Conservation (phyloP, 2,113 vertebrate species). For the Halichoeres trimaculatus region DNA sequence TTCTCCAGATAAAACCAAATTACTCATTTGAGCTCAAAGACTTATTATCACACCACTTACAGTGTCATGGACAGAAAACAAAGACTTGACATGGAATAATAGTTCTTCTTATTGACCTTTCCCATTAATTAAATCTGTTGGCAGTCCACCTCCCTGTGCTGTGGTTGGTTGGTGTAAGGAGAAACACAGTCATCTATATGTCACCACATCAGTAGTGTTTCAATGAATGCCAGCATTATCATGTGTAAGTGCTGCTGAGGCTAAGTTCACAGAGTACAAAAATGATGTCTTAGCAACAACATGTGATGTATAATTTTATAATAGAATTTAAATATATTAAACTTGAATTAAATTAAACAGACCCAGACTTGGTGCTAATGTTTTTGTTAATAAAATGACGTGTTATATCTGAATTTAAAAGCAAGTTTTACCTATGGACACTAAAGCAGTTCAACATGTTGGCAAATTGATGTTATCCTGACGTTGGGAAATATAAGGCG, state of each 20-base stretch:
- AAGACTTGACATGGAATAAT: conserved; percentile 9
- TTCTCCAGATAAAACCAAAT: conserved; percentile 25
- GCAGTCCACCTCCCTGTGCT: neutral
- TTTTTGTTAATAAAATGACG: conserved; percentile 2
- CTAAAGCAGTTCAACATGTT: neutral
- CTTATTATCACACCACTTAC: conserved; percentile 17
- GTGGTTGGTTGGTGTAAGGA: conserved; percentile 3
- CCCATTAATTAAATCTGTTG: conserved; percentile 7
- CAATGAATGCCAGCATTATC: neutral
- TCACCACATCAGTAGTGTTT: neutral
- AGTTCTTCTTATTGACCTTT: conserved; percentile 36
- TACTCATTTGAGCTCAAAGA: conserved; percentile 26
- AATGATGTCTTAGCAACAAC: neutral
- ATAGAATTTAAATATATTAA: neutral
- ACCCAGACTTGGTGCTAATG: neutral
- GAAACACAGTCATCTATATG: neutral
- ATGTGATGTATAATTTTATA: neutral
- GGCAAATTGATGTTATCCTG: too few relatives aligned
- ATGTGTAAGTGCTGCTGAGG: neutral
- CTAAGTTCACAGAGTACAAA: neutral
- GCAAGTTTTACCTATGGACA: neutral
- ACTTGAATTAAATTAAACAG: neutral
- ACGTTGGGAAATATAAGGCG: too few relatives aligned
- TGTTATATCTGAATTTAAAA: conserved; percentile 2
- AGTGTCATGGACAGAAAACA: neutral